Conservation (phyloP, 2,113 vertebrate genomes). For the Mixornis gularis region DNA sequence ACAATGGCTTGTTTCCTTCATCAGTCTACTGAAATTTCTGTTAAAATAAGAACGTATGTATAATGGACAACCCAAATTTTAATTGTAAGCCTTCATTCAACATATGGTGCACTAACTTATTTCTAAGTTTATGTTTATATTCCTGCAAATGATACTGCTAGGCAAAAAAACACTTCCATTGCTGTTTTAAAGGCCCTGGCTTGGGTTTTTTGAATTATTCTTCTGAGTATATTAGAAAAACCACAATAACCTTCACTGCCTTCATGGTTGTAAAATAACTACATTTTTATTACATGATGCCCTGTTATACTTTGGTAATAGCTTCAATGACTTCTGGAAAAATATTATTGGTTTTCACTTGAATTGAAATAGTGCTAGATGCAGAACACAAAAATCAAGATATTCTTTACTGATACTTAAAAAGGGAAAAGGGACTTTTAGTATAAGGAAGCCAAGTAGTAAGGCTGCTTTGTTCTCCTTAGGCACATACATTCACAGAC, state of each 20-base stretch:
- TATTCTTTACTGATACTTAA: slow-evolving; percentile 45
- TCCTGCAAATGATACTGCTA: not conserved
- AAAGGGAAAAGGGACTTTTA: slow-evolving; percentile 37
- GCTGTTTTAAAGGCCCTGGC: slow-evolving; percentile 1
- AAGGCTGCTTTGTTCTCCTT: slow-evolving; percentile 58
- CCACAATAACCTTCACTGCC: slow-evolving; percentile 1
- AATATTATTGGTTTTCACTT: slow-evolving; percentile 53
- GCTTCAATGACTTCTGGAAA: slow-evolving; percentile 41
- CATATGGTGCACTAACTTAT: not conserved
- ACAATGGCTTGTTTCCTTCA: not conserved
- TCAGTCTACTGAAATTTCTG: not conserved
- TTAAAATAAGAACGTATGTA: not conserved
- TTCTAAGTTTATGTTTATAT: slow-evolving; percentile 1
- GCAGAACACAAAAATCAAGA: slow-evolving; percentile 37
- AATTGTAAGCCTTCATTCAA: not conserved
- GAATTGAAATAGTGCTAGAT: slow-evolving; percentile 55
- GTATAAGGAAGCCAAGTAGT: slow-evolving; percentile 38
- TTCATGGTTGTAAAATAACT: slow-evolving; percentile 33
- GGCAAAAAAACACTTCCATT: not conserved
- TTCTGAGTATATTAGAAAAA: slow-evolving; percentile 26
- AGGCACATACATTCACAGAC: not conserved
- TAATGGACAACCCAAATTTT: not conserved
- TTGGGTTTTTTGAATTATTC: not conserved
- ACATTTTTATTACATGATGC: slow-evolving; percentile 32
- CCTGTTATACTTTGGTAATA: slow-evolving; percentile 39